Percentiles rank a stretch among this genome's conserved stretches.
Conservation (phyloP, 1,140 invertebrate genomes). For the Plodia interpunctella region DNA sequence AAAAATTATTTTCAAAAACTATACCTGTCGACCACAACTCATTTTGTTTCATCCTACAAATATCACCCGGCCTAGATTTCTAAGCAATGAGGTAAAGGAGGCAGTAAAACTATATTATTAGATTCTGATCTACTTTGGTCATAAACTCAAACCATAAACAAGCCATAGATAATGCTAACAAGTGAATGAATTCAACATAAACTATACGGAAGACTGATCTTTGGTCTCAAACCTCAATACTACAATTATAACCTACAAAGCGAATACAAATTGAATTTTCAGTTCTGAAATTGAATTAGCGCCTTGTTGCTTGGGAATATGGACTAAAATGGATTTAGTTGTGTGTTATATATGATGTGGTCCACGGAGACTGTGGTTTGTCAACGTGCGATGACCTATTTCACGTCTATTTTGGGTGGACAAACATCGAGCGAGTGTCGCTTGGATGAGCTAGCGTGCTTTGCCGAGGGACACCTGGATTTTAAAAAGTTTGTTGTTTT, state of each 20-base stretch:
- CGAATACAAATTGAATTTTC: neutral
- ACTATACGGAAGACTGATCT: conserved; percentile 4
- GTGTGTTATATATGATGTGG: neutral
- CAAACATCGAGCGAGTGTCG: conserved; percentile 21
- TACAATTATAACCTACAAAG: neutral
- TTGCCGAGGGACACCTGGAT: conserved; percentile 14
- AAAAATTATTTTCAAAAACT: no score
- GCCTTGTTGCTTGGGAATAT: neutral
- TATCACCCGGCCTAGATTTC: no score
- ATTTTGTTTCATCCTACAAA: no score
- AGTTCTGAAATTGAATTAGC: neutral
- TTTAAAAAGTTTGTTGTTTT: neutral
- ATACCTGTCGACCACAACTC: no score
- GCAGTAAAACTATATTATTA: no score
- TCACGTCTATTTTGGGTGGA: conserved; percentile 28
- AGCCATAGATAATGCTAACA: neutral
- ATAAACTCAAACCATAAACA: no score
- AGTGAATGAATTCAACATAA: neutral
- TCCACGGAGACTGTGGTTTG: conserved; percentile 18
- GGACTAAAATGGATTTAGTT: neutral
- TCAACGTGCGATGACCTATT: conserved; percentile 39
- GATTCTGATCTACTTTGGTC: no score
- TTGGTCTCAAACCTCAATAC: neutral
- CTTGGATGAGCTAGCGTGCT: conserved; percentile 2
- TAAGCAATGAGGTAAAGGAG: no score